These are phyloP conservation scores for Thymallus thymallus DNA, from an alignment of 2,113 vertebrate genomes.

Conservation along the genomic window DNA sequence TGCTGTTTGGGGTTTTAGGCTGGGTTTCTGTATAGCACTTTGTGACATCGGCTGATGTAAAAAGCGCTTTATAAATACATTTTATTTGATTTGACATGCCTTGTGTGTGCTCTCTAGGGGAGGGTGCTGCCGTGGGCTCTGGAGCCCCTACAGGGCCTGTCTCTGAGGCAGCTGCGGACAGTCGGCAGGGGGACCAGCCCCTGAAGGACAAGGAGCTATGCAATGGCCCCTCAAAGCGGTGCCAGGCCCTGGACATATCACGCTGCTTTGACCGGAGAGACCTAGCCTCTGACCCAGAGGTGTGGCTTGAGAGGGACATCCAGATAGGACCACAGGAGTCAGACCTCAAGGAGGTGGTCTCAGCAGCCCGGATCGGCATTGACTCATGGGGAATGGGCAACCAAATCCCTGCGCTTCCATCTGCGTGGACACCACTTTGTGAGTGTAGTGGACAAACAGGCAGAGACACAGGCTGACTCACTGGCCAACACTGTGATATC, in stretches of 20 bases:
- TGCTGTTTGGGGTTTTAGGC: no score
- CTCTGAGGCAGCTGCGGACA: slow-evolving; percentile 77
- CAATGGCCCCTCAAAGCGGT: slow-evolving; percentile 92
- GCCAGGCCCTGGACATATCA: slow-evolving; percentile 85
- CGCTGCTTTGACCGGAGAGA: slow-evolving; percentile 85
- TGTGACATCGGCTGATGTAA: no score
- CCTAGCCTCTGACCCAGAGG: slow-evolving; percentile 72
- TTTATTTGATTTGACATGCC: no score
- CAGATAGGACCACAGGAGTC: background rate
- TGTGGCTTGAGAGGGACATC: slow-evolving; percentile 81
- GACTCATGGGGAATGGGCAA: slow-evolving; percentile 87
- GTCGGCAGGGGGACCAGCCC: slow-evolving; percentile 52
- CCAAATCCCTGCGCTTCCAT: slow-evolving; percentile 89
- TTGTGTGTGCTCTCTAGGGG: slow-evolving; percentile 71
- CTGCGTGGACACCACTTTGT: slow-evolving; percentile 85
- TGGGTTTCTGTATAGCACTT: no score
- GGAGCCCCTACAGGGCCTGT: slow-evolving; percentile 84
- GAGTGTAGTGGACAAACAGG: slow-evolving; percentile 79
- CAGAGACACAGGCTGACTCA: slow-evolving; percentile 52
- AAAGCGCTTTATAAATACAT: no score
- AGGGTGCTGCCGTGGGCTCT: slow-evolving; percentile 90
- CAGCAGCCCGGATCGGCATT: slow-evolving; percentile 83
- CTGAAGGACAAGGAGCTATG: slow-evolving; percentile 92
- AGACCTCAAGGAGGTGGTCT: slow-evolving; percentile 64
- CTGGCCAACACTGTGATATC: slow-evolving; percentile 31